Conservation (phyloP, 2,113 vertebrate genomes). For the Silurus glanis region DNA sequence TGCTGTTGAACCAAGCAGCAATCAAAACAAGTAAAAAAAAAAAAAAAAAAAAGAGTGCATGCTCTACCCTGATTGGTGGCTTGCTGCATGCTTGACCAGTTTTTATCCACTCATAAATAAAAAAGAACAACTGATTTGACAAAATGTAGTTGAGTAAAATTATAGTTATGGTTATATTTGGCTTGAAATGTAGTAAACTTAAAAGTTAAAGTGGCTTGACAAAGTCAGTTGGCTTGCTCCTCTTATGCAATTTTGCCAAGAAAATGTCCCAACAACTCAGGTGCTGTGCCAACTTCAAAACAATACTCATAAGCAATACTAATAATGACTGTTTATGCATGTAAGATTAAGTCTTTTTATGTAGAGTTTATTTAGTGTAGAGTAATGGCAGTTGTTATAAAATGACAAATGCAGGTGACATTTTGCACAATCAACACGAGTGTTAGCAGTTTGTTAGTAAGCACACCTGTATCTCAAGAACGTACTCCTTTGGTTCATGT, state of each 20-base stretch:
- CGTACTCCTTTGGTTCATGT: slow-evolving; percentile 80
- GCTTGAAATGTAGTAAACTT: too few relatives aligned
- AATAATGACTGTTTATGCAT: neutral
- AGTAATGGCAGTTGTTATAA: neutral
- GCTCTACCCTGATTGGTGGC: too few relatives aligned
- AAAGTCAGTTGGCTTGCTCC: neutral
- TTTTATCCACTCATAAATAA: too few relatives aligned
- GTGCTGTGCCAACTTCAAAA: neutral
- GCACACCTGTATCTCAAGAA: slow-evolving; percentile 85
- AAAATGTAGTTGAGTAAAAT: too few relatives aligned
- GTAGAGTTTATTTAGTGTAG: slow-evolving; percentile 1
- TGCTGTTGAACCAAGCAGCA: too few relatives aligned
- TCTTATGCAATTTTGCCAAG: neutral
- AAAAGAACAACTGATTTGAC: too few relatives aligned
- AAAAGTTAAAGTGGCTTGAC: too few relatives aligned
- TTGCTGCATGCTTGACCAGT: too few relatives aligned
- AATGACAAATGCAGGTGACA: neutral
- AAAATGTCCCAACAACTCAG: neutral
- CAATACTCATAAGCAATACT: neutral
- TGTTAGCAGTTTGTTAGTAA: neutral
- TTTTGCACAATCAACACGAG: neutral
- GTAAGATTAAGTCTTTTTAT: neutral
- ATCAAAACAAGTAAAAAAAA: too few relatives aligned
- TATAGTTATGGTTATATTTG: too few relatives aligned
- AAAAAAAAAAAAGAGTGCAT: too few relatives aligned